Evolutionary conservation across 2,888 invertebrate species (phyloP).

Genomic region (Caenorhabditis wallacei): DNA sequence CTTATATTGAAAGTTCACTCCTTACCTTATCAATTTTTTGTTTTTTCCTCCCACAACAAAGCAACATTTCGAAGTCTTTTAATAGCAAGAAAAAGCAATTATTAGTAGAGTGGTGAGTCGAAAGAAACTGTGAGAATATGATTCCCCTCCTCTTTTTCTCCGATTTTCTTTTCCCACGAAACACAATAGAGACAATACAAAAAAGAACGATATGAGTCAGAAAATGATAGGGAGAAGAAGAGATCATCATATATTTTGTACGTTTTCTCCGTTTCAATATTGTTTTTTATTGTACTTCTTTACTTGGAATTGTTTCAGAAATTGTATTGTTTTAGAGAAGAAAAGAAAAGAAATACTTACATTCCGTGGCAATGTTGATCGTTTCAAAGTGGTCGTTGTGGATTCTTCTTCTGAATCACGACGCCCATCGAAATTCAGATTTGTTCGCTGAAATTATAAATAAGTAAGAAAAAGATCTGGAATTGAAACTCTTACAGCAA

Average conservation of each 20-base stretch:
- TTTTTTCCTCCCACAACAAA: constrained; percentile 32
- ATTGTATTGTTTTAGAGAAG: not conserved
- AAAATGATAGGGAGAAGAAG: constrained; percentile 5
- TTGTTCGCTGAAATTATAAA: constrained; percentile 46
- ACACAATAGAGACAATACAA: constrained; percentile 49
- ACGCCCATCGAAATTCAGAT: constrained; percentile 54
- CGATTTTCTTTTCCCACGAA: constrained; percentile 40
- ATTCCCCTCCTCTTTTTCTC: constrained; percentile 21
- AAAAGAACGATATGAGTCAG: constrained; percentile 28
- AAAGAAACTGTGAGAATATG: constrained; percentile 22
- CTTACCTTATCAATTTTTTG: not conserved
- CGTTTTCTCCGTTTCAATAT: constrained; percentile 17
- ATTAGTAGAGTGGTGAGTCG: not conserved
- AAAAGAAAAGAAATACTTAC: constrained; percentile 51
- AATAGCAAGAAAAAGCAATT: not conserved
- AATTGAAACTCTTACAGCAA: constrained; percentile 31
- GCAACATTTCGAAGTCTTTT: constrained; percentile 8
- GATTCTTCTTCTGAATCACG: constrained; percentile 59
- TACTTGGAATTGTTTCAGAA: not conserved
- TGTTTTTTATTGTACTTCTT: constrained; percentile 14
- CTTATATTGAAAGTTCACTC: too few species aligned
- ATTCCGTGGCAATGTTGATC: constrained; percentile 63
- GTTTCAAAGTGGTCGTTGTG: constrained; percentile 53
- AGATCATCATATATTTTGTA: constrained; percentile 43
- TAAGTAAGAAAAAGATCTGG: not conserved